Evolutionary conservation across 2,888 invertebrate species (phyloP).

Genomic region (Drosophila melanocephala): DNA sequence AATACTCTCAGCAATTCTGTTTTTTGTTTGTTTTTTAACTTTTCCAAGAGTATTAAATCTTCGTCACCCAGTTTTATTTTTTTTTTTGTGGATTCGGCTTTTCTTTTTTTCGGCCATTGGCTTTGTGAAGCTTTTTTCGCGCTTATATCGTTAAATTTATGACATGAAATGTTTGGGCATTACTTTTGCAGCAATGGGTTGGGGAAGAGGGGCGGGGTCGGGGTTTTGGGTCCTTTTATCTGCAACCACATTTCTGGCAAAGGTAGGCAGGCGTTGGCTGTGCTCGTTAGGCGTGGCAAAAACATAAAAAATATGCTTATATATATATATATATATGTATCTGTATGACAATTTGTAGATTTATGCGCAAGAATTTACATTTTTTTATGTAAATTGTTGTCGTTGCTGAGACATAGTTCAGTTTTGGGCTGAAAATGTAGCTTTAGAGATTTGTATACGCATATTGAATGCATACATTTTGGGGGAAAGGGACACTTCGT

Average conservation of each 20-base stretch:
- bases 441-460: slow-evolving; percentile 58
- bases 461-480: slow-evolving; percentile 31
- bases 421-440: slow-evolving; percentile 29
- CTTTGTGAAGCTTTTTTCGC: slow-evolving; percentile 57
- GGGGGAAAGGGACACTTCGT: neutral
- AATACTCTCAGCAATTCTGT: neutral
- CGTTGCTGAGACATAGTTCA: slow-evolving; percentile 33
- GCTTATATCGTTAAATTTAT: slow-evolving; percentile 77
- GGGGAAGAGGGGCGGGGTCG: too few relatives aligned
- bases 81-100: slow-evolving; percentile 6
- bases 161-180: slow-evolving; percentile 75
- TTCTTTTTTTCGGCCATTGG: slow-evolving; percentile 39
- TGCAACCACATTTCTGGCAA: slow-evolving; percentile 37
- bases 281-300: slow-evolving; percentile 62
- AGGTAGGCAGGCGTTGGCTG: slow-evolving; percentile 62
- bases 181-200: slow-evolving; percentile 44
- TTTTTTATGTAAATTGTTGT: slow-evolving; percentile 47
- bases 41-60: slow-evolving; percentile 26
- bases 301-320: slow-evolving; percentile 54
- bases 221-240: slow-evolving; percentile 50
- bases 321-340: slow-evolving; percentile 30
- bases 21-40: neutral
- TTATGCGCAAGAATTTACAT: slow-evolving; percentile 71
- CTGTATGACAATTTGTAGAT: slow-evolving; percentile 71
- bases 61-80: neutral